Conservation (phyloP, 2,888 invertebrate genomes). For the Trachelus stipa region DNA sequence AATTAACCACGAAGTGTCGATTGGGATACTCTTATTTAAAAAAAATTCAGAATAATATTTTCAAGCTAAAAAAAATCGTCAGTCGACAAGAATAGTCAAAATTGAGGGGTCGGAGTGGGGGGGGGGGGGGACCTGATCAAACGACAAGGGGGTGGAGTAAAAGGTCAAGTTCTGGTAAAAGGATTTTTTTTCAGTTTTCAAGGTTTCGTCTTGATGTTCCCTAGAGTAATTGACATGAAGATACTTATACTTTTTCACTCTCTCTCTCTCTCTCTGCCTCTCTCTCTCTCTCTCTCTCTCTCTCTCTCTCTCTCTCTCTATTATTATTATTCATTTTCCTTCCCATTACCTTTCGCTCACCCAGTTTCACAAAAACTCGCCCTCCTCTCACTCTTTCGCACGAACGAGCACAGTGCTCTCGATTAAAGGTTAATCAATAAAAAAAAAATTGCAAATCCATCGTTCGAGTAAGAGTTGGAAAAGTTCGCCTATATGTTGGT, state of each 20-base stretch:
- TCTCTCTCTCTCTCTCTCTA: not conserved
- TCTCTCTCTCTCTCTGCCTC: conserved; percentile 19
- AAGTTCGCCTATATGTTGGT: not conserved
- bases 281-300: not conserved
- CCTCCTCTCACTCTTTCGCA: not conserved
- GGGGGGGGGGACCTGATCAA: conserved; percentile 21
- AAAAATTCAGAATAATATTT: no score
- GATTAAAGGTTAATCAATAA: not conserved
- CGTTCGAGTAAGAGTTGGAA: not conserved
- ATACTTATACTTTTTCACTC: conserved; percentile 68
- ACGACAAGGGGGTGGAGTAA: conserved; percentile 39
- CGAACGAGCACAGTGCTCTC: not conserved
- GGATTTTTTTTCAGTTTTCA: conserved; percentile 34
- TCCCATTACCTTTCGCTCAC: not conserved
- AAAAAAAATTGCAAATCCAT: not conserved
- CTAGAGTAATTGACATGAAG: conserved; percentile 88
- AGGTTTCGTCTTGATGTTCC: conserved; percentile 72
- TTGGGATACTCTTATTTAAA: not conserved
- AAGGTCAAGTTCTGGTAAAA: conserved; percentile 36
- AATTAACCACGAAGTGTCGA: not conserved
- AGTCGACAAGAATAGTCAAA: not conserved
- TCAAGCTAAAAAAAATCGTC: conserved; percentile 14
- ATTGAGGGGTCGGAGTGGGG: not conserved
- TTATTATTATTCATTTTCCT: not conserved
- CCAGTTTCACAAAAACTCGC: not conserved